These are phyloP conservation scores for Antheraea mylitta DNA, from an alignment of 1,140 invertebrate species.

Conservation along the genomic window DNA sequence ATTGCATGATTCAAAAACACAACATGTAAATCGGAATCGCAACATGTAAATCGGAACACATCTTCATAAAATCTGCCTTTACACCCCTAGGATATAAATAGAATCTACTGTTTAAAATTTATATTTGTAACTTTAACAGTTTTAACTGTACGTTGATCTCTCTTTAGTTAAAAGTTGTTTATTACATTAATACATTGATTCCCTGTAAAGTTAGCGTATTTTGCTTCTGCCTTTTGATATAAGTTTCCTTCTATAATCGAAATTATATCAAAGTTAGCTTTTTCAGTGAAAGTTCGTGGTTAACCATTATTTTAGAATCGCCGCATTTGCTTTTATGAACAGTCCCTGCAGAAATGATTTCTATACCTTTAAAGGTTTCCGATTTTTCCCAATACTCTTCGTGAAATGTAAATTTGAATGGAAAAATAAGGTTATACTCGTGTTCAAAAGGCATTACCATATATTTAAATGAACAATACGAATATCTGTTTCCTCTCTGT, in stretches of 20 bases:
- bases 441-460: constrained; percentile 3
- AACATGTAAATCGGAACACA: no score
- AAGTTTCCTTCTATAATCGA: not conserved
- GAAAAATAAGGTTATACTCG: constrained; percentile 1
- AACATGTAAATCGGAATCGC: no score
- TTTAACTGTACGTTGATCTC: not conserved
- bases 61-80: not conserved
- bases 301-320: not conserved
- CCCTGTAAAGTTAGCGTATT: not conserved
- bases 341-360: not conserved
- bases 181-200: not conserved
- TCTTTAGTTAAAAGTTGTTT: not conserved
- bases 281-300: not conserved
- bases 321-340: not conserved
- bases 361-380: constrained; percentile 1
- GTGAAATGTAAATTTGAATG: not conserved
- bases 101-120: not conserved
- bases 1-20: no score
- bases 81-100: not conserved
- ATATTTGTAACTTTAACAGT: not conserved
- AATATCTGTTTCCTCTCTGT: not conserved
- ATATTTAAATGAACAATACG: constrained; percentile 2
- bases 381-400: not conserved
- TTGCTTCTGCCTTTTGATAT: not conserved
- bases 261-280: not conserved